Evolutionary conservation across 2,888 invertebrate species (phyloP).

Genomic region (Sericinus montela): DNA sequence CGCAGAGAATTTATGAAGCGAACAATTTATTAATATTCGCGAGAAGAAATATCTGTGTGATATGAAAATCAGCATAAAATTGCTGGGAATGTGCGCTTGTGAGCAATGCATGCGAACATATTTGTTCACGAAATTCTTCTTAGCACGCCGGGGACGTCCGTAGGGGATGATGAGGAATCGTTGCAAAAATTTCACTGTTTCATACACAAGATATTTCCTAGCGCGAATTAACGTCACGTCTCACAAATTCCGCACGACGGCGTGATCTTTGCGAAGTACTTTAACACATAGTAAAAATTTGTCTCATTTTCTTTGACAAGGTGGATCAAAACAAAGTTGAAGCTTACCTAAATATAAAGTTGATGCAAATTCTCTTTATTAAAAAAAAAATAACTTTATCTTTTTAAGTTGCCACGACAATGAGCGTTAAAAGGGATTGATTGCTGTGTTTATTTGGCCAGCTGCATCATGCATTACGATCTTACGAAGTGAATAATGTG

Average conservation of each 20-base stretch:
- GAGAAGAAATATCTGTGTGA: slow-evolving; percentile 38
- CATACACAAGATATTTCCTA: slow-evolving; percentile 52
- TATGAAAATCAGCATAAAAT: slow-evolving; percentile 14
- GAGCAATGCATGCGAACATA: slow-evolving; percentile 33
- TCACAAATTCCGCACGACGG: slow-evolving; percentile 51
- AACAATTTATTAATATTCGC: slow-evolving; percentile 52
- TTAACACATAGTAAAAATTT: slow-evolving; percentile 32
- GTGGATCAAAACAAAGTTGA: too few relatives aligned
- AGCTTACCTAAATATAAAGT: too few relatives aligned
- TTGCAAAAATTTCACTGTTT: slow-evolving; percentile 46
- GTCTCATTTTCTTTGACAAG: too few relatives aligned
- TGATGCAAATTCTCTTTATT: too few relatives aligned
- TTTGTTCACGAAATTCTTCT: slow-evolving; percentile 26
- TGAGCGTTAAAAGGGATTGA: slow-evolving; percentile 13
- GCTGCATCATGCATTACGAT: slow-evolving; percentile 27
- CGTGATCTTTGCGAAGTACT: slow-evolving; percentile 34
- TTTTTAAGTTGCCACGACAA: neutral
- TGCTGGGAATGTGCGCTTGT: slow-evolving; percentile 26
- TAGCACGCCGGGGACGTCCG: slow-evolving; percentile 29
- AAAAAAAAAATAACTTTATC: slow-evolving; percentile 10
- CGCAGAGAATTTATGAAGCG: slow-evolving; percentile 39
- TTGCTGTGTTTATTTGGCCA: slow-evolving; percentile 34
- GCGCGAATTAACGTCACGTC: slow-evolving; percentile 62
- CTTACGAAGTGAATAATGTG: slow-evolving; percentile 15
- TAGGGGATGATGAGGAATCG: slow-evolving; percentile 25